Percentiles rank a stretch among this genome's conserved stretches.
These are phyloP conservation scores for Eriocheir sinensis DNA, from an alignment of 1,140 invertebrate genomes.

Conservation along the genomic window DNA sequence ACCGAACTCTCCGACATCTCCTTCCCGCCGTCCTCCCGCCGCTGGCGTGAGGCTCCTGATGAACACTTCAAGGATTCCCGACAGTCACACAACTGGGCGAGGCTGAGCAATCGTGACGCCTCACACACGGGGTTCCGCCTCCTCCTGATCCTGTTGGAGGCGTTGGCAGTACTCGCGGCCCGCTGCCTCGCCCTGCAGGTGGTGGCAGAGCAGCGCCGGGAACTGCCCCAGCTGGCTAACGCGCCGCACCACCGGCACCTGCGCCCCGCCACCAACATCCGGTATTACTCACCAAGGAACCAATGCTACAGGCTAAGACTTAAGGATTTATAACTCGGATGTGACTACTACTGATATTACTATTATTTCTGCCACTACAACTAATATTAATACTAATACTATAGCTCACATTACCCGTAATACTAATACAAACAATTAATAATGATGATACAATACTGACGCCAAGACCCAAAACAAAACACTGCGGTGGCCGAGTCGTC, in stretches of 20 bases:
- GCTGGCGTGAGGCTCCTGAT: neutral
- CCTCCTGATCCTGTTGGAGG: neutral
- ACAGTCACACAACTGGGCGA: neutral
- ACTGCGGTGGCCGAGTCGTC: too few relatives aligned
- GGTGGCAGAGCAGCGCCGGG: neutral
- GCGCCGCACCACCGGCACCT: slow-evolving; percentile 3
- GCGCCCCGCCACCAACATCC: neutral
- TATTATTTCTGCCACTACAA: neutral
- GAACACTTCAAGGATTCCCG: neutral
- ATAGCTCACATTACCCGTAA: neutral
- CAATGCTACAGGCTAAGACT: neutral
- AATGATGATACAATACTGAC: neutral
- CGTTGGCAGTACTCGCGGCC: neutral
- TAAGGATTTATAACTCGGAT: neutral
- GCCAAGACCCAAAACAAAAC: too few relatives aligned
- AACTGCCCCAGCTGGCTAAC: neutral
- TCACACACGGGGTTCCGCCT: neutral
- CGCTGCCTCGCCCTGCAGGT: neutral
- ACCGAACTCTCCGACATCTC: neutral
- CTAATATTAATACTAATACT: neutral
- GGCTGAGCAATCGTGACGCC: neutral
- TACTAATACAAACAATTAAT: neutral
- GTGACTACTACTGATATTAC: neutral
- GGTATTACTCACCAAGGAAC: neutral
- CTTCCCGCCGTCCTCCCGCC: neutral